These are phyloP conservation scores for Sceliomorpha sp. DNA, from an alignment of 2,888 invertebrate species.

Conservation along the genomic window DNA sequence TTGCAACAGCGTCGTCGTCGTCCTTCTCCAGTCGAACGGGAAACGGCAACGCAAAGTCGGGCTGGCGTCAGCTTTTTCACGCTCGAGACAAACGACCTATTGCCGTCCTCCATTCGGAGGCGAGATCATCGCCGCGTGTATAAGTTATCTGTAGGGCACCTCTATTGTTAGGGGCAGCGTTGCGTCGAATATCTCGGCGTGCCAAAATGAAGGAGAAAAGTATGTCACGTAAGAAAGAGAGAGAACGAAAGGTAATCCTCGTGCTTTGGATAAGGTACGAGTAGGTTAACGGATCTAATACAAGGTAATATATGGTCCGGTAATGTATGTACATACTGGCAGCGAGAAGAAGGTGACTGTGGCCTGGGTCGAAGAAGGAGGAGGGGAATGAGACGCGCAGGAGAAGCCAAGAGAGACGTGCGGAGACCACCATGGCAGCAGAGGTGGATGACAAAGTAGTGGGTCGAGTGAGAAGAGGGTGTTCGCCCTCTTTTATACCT, in stretches of 20 bases:
- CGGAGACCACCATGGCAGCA: constrained; percentile 42
- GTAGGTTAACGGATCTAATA: constrained; percentile 64
- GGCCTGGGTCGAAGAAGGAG: constrained; percentile 25
- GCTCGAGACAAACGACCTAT: too few species aligned
- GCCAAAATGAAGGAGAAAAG: constrained; percentile 43
- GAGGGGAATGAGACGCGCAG: too few species aligned
- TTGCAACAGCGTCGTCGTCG: too few species aligned
- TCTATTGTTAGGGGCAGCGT: not conserved
- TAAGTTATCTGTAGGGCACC: not conserved
- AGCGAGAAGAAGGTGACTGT: constrained; percentile 29
- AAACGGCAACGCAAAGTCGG: too few species aligned
- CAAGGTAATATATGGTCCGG: constrained; percentile 63
- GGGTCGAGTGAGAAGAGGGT: constrained; percentile 67
- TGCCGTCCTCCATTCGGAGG: too few species aligned
- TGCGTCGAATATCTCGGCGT: constrained; percentile 13
- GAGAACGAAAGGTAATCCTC: constrained; percentile 18
- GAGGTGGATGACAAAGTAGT: constrained; percentile 54
- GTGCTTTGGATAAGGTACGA: constrained; percentile 38
- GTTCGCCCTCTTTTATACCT: constrained; percentile 74
- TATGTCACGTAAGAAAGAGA: constrained; percentile 25
- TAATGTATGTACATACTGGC: constrained; percentile 47
- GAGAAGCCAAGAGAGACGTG: constrained; percentile 26
- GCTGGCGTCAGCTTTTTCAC: too few species aligned
- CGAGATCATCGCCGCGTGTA: not conserved
- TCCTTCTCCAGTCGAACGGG: too few species aligned